A percentile compares a stretch with the other conserved stretches of the same genome.
Evolutionary conservation across 2,888 invertebrate species (phyloP).

Genomic region (Odontothrips loti): DNA sequence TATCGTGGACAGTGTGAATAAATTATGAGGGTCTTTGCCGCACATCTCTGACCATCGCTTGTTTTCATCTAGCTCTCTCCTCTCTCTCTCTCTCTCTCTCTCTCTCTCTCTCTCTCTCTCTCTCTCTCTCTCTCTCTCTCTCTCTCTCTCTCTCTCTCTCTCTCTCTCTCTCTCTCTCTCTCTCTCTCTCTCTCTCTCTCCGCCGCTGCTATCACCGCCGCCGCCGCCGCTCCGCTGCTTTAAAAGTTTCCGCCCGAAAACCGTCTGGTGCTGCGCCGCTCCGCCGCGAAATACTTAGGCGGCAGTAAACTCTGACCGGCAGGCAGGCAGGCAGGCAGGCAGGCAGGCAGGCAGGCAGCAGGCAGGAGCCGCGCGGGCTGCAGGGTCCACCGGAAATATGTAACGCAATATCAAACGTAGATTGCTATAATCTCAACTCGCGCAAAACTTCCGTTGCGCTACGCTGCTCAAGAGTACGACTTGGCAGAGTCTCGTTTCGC

Average conservation of each 20-base stretch:
- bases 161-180: no score
- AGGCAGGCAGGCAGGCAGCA: neutral
- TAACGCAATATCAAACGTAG: constrained; percentile 26
- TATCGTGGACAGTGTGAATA: no score
- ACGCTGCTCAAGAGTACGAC: constrained; percentile 15
- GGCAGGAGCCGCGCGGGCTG: no score
- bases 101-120: no score
- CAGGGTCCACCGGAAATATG: constrained; percentile 15
- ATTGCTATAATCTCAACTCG: constrained; percentile 26
- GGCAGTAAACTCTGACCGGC: constrained; percentile 7
- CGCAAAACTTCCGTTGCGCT: constrained; percentile 19
- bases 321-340: neutral
- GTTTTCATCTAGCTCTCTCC: no score
- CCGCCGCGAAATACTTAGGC: constrained; percentile 8
- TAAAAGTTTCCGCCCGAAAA: constrained; percentile 8
- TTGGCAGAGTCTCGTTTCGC: constrained; percentile 15
- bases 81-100: no score
- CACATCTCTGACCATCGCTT: no score
- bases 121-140: no score
- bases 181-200: neutral
- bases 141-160: no score
- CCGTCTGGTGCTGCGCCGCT: neutral
- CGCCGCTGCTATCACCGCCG: neutral
- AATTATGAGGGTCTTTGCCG: no score
- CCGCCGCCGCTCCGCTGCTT: neutral